These are phyloP conservation scores for Stigmatopora argus DNA, from an alignment of 2,113 vertebrate species.

Conservation along the genomic window DNA sequence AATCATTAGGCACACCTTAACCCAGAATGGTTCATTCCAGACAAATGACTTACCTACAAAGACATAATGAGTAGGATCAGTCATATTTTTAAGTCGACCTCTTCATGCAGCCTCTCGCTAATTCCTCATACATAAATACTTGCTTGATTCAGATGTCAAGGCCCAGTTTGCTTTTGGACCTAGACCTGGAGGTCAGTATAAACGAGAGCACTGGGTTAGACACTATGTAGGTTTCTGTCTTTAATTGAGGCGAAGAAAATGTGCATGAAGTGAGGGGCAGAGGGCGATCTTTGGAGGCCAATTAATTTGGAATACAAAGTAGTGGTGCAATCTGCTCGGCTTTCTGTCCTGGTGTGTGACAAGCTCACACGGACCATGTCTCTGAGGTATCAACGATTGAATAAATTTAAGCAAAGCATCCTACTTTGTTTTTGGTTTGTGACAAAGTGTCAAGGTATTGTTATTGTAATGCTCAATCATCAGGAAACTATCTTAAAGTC, in stretches of 20 bases:
- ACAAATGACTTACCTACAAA: neutral
- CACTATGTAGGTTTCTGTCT: conserved; percentile 42
- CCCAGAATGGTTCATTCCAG: neutral
- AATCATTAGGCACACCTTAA: neutral
- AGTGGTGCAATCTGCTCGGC: conserved; percentile 68
- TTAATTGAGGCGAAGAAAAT: conserved; percentile 64
- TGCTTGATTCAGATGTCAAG: conserved; percentile 23
- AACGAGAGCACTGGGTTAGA: conserved; percentile 28
- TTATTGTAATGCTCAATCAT: conserved; percentile 35
- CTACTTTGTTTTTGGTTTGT: conserved; percentile 14
- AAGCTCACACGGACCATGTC: conserved; percentile 46
- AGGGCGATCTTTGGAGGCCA: conserved; percentile 72
- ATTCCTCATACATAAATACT: conserved; percentile 13
- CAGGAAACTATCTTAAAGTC: conserved; percentile 27
- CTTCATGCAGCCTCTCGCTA: conserved; percentile 7
- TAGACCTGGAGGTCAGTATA: conserved; percentile 38
- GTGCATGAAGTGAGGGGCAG: conserved; percentile 58
- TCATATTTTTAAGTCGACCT: neutral
- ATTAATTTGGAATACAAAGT: conserved; percentile 76
- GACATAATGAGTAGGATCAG: neutral
- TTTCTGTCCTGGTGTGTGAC: conserved; percentile 51
- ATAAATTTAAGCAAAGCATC: conserved; percentile 63
- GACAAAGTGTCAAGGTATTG: conserved; percentile 10
- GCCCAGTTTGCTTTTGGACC: conserved; percentile 54
- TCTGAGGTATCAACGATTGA: conserved; percentile 54